Base-by-base conservation (phyloP, 2,113 vertebrate species). In the Semnornis frantzii region DNA sequence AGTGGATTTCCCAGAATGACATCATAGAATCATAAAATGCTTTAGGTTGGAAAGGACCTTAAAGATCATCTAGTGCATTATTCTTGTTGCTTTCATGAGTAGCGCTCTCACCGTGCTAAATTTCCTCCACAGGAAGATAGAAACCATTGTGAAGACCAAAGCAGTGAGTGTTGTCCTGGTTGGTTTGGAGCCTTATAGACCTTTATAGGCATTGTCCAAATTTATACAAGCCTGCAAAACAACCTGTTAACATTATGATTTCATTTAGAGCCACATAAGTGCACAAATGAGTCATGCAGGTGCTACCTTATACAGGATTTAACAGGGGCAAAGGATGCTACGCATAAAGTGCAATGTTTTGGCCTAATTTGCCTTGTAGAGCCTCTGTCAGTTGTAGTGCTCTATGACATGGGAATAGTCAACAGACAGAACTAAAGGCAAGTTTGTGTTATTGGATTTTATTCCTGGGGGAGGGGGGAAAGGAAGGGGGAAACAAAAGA, bases 321-420 rank as follows among this genome's bases (percentile, higher is more conserved):
- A 57, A n/a, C 8, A 54, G 42, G 89, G 46, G 57, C 8, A 71
- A 8, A 69, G 18, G 34, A 52, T 80, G 30, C 33, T 66, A 31
- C 50, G 33, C 23, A 8, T 42, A 28, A 85, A 70, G 42, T 16
- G 55, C 82, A 39, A n/a, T 68, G 12, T 58, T 80, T 31, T 57
- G 48, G 30, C 21, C 54, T 71, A 23, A 74, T 91, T 90, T 87
- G 24, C 25, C 2, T 1, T 82, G 60, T n/a, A 55, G 63, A 75
- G 8, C 10, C 20, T 68, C 33, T 70, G 10, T 24, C 60, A 66
- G 6, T 46, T 0, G 0, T 57, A 44, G 68, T 57, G 46, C 15
- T 59, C 34, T 65, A 34, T 66, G 60, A 59, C 30, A 48, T 12
- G 34, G 48, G 72, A 82, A 57, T 20, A 63, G 21, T 31, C 72